A percentile compares a stretch with the other conserved stretches of the same genome.
Conservation (phyloP, 2,888 invertebrate species). For the Drosophila gaucha region DNA sequence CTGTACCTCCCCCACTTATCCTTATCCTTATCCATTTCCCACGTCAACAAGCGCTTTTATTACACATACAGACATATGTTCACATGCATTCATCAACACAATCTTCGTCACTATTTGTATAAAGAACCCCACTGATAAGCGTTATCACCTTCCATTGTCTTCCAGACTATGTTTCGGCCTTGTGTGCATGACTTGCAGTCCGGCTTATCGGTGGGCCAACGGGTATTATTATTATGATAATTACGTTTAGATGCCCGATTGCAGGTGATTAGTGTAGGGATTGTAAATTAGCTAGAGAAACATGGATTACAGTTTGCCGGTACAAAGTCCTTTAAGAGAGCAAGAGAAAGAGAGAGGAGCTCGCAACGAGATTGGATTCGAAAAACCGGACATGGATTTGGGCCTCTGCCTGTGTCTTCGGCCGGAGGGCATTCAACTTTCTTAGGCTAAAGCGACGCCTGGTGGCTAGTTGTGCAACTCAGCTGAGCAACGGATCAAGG, state of each 20-base stretch:
- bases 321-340: constrained; percentile 20
- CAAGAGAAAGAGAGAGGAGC: background rate
- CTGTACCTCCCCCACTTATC: background rate
- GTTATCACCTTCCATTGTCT: constrained; percentile 35
- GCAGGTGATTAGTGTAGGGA: constrained; percentile 1
- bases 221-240: constrained; percentile 19
- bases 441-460: constrained; percentile 9
- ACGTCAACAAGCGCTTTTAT: background rate
- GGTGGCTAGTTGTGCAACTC: constrained; percentile 5
- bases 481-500: constrained; percentile 7
- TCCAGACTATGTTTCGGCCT: constrained; percentile 31
- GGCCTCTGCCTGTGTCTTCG: background rate
- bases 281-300: constrained; percentile 6
- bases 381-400: constrained; percentile 12
- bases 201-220: constrained; percentile 19
- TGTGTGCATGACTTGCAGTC: constrained; percentile 49
- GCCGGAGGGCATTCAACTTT: constrained; percentile 42
- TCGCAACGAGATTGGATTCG: background rate
- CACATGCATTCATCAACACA: background rate
- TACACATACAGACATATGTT: background rate
- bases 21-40: background rate
- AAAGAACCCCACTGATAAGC: constrained; percentile 29
- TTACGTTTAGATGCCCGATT: constrained; percentile 14
- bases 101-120: background rate
- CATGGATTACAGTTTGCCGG: constrained; percentile 7